phyloP scores from a whole-genome alignment of 2,888 invertebrate genomes.

The Acanthoscelides obtectus region DNA sequence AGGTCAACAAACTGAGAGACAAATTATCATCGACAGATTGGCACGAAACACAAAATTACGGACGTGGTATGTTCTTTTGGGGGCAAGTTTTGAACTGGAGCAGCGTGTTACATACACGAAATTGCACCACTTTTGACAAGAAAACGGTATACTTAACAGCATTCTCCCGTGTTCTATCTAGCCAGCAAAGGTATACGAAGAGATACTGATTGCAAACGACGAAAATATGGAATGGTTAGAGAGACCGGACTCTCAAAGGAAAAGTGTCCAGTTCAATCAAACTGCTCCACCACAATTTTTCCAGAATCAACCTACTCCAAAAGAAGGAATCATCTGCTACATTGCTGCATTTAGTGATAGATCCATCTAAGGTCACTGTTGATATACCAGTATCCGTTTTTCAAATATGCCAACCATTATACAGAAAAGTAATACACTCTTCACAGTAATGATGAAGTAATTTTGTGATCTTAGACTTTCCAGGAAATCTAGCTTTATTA shows the following conservation, averaged over 20 bases:
- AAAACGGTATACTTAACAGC: too few species aligned
- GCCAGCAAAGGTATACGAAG: constrained; percentile 28
- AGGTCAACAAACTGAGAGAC: too few species aligned
- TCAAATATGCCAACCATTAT: background rate
- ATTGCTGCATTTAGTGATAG: constrained; percentile 31
- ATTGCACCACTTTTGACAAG: too few species aligned
- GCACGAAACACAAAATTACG: too few species aligned
- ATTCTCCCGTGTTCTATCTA: constrained; percentile 4
- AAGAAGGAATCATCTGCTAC: constrained; percentile 30
- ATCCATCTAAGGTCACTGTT: background rate
- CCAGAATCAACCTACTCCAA: constrained; percentile 26
- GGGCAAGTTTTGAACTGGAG: too few species aligned
- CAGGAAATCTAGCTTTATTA: too few species aligned
- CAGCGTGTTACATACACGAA: too few species aligned
- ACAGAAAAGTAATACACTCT: background rate
- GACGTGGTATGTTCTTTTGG: too few species aligned
- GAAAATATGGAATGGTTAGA: constrained; percentile 27
- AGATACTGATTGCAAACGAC: constrained; percentile 27
- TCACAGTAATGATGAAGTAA: background rate
- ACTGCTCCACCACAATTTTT: constrained; percentile 28
- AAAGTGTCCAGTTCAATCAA: constrained; percentile 13
- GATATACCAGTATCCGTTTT: background rate
- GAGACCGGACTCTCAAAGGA: constrained; percentile 9
- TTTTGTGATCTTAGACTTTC: too few species aligned
- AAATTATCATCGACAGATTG: too few species aligned